phyloP scores from a whole-genome alignment of 2,888 invertebrate genomes.

The Metalampra italica region DNA sequence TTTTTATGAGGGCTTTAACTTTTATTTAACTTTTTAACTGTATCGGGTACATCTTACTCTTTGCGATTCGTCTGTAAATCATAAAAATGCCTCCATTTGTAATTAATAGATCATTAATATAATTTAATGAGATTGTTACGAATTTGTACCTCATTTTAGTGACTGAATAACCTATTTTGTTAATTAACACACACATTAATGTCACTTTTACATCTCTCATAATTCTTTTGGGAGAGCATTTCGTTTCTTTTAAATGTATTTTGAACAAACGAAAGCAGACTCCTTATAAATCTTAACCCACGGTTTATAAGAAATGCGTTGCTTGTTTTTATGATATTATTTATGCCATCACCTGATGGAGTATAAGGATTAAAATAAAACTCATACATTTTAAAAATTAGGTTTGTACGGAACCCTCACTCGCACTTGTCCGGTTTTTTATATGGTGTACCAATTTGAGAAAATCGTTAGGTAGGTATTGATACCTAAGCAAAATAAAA shows the following conservation, averaged over 20 bases:
- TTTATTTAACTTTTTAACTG: no score
- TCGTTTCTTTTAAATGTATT: slow-evolving; percentile 42
- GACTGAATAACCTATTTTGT: slow-evolving; percentile 50
- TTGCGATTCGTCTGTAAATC: slow-evolving; percentile 17
- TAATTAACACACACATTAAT: slow-evolving; percentile 67
- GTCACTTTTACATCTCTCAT: slow-evolving; percentile 61
- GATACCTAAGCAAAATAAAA: no score
- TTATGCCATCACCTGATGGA: not conserved
- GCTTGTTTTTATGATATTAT: slow-evolving; percentile 8
- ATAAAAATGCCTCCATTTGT: slow-evolving; percentile 28
- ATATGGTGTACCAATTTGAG: no score
- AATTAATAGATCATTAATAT: slow-evolving; percentile 42
- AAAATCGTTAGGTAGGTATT: no score
- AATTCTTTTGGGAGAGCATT: slow-evolving; percentile 51
- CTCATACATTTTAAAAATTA: no score
- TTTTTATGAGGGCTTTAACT: no score
- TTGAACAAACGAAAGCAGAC: slow-evolving; percentile 34
- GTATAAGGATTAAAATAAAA: no score
- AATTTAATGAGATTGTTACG: slow-evolving; percentile 43
- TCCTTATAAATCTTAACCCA: slow-evolving; percentile 16
- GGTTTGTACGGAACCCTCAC: no score
- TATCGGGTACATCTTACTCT: not conserved
- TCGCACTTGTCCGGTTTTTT: no score
- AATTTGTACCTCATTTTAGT: slow-evolving; percentile 49
- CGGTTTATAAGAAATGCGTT: slow-evolving; percentile 2